Base-by-base conservation (phyloP, 2,797 vertebrate species). In the Muraenolepis orangiensis region DNA sequence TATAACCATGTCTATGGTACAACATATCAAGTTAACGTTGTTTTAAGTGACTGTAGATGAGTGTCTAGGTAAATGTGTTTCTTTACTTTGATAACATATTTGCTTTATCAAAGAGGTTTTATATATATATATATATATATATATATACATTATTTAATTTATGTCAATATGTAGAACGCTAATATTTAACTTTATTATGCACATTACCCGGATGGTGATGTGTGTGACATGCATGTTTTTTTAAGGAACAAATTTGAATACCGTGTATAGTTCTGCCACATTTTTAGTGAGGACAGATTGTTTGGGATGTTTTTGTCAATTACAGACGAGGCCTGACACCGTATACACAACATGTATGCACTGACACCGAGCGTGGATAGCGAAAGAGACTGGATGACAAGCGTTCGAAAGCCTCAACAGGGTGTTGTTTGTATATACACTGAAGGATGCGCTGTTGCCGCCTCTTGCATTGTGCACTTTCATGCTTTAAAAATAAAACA, bases 121-220 rank as follows among this genome's bases (percentile, higher is more conserved):
- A 81, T 89, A 84, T 51, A 87, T 84, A 78, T 81, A n/a, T n/a
- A n/a, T n/a, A n/a, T n/a, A n/a, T n/a, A n/a, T n/a, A n/a, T 86
- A 81, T 89, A 84, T 51, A 87, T 84, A 78, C 81, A 61, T 82
- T 83, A 29, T 87, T 88, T 91, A 85, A 90, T 89, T 91, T 89
- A 91, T 91, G 79, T 80, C 75, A 80, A 86, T 77, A 83, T 81
- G 84, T 81, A 72, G 74, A 72, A 71, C 18, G 70, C 77, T 32
- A 64, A 71, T 87, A 86, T 89, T 90, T 87, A 88, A 85, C 76
- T 84, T 76, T 77, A 76, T 80, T 31, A 77, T 82, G 82, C n/a
- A 20, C 51, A 26, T 64, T 64, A 26, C 57, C 77, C 72, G 67
- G 67, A 76, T 64, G 57, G 32, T 81, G 51, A 83, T 81, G 70